Base-by-base conservation (phyloP, 1,140 invertebrate genomes). In the Drosophila trapezifrons region DNA sequence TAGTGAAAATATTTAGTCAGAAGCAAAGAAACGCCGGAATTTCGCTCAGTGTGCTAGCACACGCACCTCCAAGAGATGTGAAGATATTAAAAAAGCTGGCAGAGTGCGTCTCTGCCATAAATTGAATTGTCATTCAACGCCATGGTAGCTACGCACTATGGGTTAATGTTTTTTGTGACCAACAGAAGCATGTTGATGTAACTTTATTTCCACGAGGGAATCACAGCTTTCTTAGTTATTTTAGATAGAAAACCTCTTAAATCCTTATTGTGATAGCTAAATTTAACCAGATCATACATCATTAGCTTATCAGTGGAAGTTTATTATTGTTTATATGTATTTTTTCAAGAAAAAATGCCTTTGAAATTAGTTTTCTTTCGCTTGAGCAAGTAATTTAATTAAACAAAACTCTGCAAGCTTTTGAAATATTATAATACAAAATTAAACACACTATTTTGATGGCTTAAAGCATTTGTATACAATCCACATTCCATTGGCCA, bases 81-180 rank as follows among this genome's bases (percentile, higher is more conserved):
- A 43, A 64, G 52, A 45, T 42, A 37, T 35, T 27, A 59, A 22
- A 27, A 27, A 54, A 32, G 22, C 5, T 32, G 18, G 29, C 37
- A 52, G 47, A 62, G 52, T 52, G 46, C 37, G 35, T 12, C 10
- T 43, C 9, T 43, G 42, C 17, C 15, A 62, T 58, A 45, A 58
- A 58, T 12, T 57, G 62, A 57, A 29, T 35, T 57, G 52, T 64
- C 62, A 64, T 64, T 57, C 52, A 42, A 43, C 15, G 25, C 25
- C 49, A 54, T 63, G 49, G 35, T 37, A 63, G 37, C 59, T 17
- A 27, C 9, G 49, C 27, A 60, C 10, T 18, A 37, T 27, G 18
- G 8, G 35, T n/a, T 29, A 55, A 55, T n/a, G 35, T 27, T 27
- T 49, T 49, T 49, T 29, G n/a, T 4, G n/a, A 2, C 12, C 49